Evolutionary conservation across 2,888 invertebrate species (phyloP), one percentile per base, ranked within the genome.

Genomic region (Drosophila nigritarsus): DNA sequence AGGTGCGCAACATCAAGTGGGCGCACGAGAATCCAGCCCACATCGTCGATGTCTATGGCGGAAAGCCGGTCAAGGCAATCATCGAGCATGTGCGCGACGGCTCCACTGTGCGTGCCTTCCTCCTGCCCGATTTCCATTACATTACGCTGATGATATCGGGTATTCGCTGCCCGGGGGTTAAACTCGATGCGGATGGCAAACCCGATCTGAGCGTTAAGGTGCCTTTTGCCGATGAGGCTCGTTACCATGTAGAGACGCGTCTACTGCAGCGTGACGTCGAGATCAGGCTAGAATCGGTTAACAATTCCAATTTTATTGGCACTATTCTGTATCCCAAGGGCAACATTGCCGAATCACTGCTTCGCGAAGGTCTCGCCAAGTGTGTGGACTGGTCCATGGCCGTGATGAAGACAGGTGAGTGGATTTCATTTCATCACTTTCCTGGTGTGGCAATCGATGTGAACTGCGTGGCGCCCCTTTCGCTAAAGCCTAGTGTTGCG

Each of bases 71-170:
- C 7, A 97, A 96, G 93, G 99, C 99, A 53, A 96, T 99, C 66
- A 97, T 99, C 84, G 99, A 99, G 92, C 98, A 99, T 94, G 99
- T 99, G 0, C 95, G 99, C 65, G 99, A 99, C 93, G 99, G 99
- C 0, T 98, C 98, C 38, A 99, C 99, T 1, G 96, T 99, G 18
- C 95, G 99, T 78, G 97, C 97, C 4, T 97, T 99, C 90, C 94
- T 99, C 15, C 93, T 99, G 65, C 99, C 99, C 2, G 97, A 97
- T 70, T 98, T 96, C 93, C 96, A 98, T 85, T 97, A 98, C 91
- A 96, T 99, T 68, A 99, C 98, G 0, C 93, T 99, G 69, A 98
- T 99, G 97, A 95, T 99, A 76, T 97, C 99, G 59, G 99, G 99
- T 72, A 98, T 99, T 80, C 94, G 96, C 90, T 97, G 97, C 90